Evolutionary conservation across 2,888 invertebrate species (phyloP), one percentile per base, ranked within the genome.

Genomic region (Augochlorella aurata): DNA sequence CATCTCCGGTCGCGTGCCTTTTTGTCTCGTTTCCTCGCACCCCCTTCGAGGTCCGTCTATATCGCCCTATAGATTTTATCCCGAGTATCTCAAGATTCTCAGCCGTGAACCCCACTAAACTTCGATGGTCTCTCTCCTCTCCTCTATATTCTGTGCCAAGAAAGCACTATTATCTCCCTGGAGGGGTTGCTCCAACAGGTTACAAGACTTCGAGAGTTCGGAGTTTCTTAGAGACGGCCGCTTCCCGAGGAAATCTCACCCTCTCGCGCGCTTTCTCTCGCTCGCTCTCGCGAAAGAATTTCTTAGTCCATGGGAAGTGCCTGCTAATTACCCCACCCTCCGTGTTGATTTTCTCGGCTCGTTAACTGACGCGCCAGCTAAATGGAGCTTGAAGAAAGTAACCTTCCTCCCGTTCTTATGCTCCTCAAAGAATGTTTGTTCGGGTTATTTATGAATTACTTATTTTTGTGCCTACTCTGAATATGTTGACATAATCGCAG

Each of bases 141-240:
- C 24, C 58, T 83, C 80, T 79, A 85, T 83, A 52, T 66, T 66
- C 44, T 58, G 24, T 29, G 66, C 76, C 74, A 76, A 87, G 81
- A 84, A 85, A 85, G 76, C 90, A 90, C 91, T 92, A 38, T 91
- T 91, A 90, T 90, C 91, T 90, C 76, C 65, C 74, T 29, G 38
- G 82, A 81, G 89, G 88, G 90, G 87, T 86, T 83, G 89, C 91
- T 89, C 90, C 92, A 92, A 92, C 92, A 92, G 93, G 91, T 93
- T 92, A 91, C 90, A 91, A 92, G 91, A 92, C 90, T 89, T 86
- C 61, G 65, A 92, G 91, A 92, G 89, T 89, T 86, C 49, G 65
- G 84, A 77, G 83, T 84, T 84, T 89, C 88, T 85, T 85, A 82
- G 83, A 84, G 68, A 76, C 82, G 74, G 65, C 77, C 58, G 66